Conservation (phyloP, 2,113 vertebrate species). For the Clupea harengus region DNA sequence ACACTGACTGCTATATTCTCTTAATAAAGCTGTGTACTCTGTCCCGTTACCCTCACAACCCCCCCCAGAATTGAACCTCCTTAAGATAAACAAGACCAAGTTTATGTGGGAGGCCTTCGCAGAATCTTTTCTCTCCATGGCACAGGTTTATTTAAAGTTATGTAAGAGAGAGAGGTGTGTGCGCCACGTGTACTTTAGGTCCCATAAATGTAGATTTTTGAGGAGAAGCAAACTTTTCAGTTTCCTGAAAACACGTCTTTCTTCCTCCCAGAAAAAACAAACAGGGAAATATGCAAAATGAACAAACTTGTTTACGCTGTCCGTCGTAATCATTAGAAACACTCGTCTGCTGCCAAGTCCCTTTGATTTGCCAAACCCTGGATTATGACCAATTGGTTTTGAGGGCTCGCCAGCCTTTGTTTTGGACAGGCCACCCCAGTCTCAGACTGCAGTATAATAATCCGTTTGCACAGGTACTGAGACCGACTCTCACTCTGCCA, state of each 20-base stretch:
- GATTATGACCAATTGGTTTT: no score
- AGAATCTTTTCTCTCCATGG: neutral
- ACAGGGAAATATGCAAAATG: neutral
- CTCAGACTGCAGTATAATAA: neutral
- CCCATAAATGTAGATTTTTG: neutral
- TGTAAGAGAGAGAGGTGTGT: neutral
- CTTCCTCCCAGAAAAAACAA: neutral
- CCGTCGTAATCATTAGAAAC: neutral
- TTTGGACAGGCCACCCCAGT: neutral
- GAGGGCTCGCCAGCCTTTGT: conserved; percentile 6
- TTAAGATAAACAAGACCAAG: no score
- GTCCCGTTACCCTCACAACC: neutral
- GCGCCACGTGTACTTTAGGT: neutral
- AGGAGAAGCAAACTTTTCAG: neutral
- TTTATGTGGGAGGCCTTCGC: no score
- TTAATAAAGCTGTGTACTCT: neutral
- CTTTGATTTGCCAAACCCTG: neutral
- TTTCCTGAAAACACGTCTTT: neutral
- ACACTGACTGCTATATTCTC: neutral
- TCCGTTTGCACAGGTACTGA: neutral
- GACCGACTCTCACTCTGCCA: neutral
- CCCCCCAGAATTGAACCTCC: neutral
- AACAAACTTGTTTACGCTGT: neutral
- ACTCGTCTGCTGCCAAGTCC: neutral
- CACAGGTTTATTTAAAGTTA: neutral